These are phyloP conservation scores for Cyanoderma ruficeps DNA, from an alignment of 2,113 vertebrate genomes.

Conservation along the genomic window DNA sequence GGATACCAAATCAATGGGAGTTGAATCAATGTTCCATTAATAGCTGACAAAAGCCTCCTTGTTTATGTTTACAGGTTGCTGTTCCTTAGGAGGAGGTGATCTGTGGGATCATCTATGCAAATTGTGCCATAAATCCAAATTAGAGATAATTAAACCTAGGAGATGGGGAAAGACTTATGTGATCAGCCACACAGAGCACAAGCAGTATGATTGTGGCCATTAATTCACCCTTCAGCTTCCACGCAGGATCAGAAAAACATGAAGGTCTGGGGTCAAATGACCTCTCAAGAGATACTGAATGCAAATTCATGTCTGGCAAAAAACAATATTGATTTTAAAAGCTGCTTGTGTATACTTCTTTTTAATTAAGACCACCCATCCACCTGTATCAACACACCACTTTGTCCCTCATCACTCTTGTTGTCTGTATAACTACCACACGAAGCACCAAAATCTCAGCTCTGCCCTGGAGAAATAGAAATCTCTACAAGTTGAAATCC, in stretches of 20 bases:
- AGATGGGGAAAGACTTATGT: not conserved
- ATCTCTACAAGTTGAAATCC: not conserved
- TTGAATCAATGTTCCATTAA: conserved; percentile 45
- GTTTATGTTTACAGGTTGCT: conserved; percentile 28
- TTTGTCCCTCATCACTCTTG: not conserved
- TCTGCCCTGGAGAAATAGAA: not conserved
- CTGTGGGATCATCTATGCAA: not conserved
- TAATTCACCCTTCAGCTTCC: not conserved
- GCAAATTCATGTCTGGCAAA: not conserved
- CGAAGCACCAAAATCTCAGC: not conserved
- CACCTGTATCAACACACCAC: not conserved
- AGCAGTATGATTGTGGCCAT: not conserved
- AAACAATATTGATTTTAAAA: not conserved
- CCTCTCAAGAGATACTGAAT: not conserved
- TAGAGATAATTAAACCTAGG: conserved; percentile 20
- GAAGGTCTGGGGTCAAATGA: not conserved
- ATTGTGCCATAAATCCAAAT: conserved; percentile 32
- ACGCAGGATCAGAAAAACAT: not conserved
- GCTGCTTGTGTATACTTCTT: not conserved
- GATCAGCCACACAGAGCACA: not conserved
- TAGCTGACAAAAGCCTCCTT: conserved; percentile 20
- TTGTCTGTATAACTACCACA: not conserved
- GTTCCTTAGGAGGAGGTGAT: not conserved
- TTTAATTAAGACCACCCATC: not conserved
- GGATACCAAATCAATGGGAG: conserved; percentile 7